phyloP scores from a whole-genome alignment of 2,797 vertebrate species.

The Crocodylus rhombifer region DNA sequence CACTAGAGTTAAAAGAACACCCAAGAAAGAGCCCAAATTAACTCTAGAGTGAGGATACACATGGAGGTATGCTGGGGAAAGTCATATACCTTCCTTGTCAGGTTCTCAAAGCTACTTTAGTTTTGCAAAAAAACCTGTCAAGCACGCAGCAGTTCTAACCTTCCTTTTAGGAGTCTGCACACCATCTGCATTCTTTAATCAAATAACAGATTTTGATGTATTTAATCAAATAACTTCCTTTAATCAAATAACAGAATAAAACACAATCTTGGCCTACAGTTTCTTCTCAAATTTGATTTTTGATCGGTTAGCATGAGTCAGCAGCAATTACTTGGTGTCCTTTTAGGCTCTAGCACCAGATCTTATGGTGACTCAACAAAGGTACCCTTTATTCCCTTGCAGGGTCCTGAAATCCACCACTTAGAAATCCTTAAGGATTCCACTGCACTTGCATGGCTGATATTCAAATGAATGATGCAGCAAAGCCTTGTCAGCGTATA shows the following conservation, averaged over 20 bases:
- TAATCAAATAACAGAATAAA: neutral
- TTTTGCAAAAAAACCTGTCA: neutral
- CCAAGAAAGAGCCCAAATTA: neutral
- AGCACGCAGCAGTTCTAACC: neutral
- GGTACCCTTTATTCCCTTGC: neutral
- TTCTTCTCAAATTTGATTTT: neutral
- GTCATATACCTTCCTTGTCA: neutral
- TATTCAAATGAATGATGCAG: neutral
- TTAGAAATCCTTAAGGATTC: too few relatives aligned
- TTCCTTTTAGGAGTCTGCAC: neutral
- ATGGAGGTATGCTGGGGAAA: neutral
- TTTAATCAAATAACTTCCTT: too few relatives aligned
- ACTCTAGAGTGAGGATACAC: neutral
- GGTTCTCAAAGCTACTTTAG: neutral
- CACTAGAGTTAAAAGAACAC: neutral
- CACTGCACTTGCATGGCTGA: neutral
- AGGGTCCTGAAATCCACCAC: neutral
- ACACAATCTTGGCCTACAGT: neutral
- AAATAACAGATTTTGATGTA: too few relatives aligned
- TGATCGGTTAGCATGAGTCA: neutral
- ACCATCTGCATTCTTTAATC: too few relatives aligned
- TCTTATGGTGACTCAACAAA: neutral
- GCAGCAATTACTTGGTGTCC: neutral
- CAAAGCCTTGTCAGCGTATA: neutral
- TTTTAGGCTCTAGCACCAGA: accelerated